These are phyloP conservation scores for Panopea generosa DNA, from an alignment of 2,888 invertebrate species.

Conservation along the genomic window DNA sequence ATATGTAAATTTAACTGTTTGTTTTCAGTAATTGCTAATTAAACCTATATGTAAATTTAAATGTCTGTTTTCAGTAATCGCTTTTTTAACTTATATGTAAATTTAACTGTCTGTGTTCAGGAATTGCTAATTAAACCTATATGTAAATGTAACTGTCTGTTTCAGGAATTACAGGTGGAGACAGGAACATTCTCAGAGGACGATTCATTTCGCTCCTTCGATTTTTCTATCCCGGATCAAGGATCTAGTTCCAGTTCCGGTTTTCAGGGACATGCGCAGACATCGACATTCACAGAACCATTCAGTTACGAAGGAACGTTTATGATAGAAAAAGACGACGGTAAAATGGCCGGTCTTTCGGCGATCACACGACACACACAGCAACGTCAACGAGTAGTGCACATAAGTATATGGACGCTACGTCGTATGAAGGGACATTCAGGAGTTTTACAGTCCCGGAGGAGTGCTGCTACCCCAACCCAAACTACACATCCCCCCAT, in stretches of 20 bases:
- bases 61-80: not conserved
- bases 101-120: no score
- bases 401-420: conserved; percentile 67
- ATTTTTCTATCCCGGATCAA: conserved; percentile 67
- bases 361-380: conserved; percentile 39
- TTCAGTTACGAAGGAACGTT: conserved; percentile 77
- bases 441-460: conserved; percentile 61
- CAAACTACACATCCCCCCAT: no score
- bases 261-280: conserved; percentile 61
- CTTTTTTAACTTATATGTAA: no score
- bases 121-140: no score
- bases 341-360: conserved; percentile 62
- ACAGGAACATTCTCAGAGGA: conserved; percentile 62
- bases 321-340: conserved; percentile 70
- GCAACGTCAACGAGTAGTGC: conserved; percentile 42
- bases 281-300: conserved; percentile 70
- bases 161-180: conserved; percentile 61
- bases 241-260: conserved; percentile 65
- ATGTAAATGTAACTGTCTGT: no score
- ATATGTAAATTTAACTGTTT: no score
- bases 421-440: conserved; percentile 73
- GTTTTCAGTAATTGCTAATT: no score
- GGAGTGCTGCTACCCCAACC: conserved; percentile 69
- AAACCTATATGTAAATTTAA: no score
- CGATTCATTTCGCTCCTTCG: conserved; percentile 68